phyloP scores from a whole-genome alignment of 2,797 vertebrate species.

The Rhinogobio ventralis region DNA sequence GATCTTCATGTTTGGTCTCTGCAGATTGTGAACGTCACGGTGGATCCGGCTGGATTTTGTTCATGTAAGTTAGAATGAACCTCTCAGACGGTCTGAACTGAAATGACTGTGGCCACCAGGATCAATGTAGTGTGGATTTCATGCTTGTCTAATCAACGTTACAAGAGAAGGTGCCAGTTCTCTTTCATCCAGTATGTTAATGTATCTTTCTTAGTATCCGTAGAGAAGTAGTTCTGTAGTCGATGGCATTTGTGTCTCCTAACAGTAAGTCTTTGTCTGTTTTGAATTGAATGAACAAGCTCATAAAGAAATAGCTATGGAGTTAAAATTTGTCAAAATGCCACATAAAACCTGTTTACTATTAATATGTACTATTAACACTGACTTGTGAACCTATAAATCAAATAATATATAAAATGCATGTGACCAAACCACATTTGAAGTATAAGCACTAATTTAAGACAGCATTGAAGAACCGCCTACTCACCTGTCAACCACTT shows the following conservation, averaged over 20 bases:
- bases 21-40: background rate
- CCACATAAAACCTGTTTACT: background rate
- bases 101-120: background rate
- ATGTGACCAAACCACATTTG: background rate
- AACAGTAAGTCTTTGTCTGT: background rate
- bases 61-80: conserved; percentile 4
- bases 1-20: conserved; percentile 9
- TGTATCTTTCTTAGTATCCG: background rate
- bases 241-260: background rate
- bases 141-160: conserved; percentile 11
- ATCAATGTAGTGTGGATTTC: conserved; percentile 24
- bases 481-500: background rate
- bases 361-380: too few species aligned
- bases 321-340: background rate
- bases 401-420: background rate
- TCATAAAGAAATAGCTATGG: background rate
- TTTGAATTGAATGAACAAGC: background rate
- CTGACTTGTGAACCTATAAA: background rate
- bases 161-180: conserved; percentile 1
- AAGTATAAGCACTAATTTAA: background rate
- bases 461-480: background rate
- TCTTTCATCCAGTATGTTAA: background rate
- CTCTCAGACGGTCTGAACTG: background rate
- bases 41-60: conserved; percentile 2
- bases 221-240: background rate